Base-by-base conservation (phyloP, 2,113 vertebrate genomes). In the Actenoides hombroni region DNA sequence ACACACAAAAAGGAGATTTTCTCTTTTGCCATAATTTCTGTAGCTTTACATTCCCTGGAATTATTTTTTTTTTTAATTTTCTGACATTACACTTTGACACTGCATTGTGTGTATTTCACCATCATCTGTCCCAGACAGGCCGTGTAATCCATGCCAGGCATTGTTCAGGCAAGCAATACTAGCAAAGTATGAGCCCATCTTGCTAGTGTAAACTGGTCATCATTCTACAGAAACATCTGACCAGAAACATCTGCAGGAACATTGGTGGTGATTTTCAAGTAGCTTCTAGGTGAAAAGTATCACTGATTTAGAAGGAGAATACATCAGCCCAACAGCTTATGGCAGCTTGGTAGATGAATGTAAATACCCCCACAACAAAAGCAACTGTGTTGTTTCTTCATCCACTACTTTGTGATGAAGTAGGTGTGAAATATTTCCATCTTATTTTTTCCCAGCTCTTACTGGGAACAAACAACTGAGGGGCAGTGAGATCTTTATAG, bases 1-100 rank as follows among this genome's bases (percentile, higher is more conserved):
- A 94, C 94, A 91, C 91, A 67, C 69, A 82, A 61, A 93, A 96
- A 89, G 16, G 65, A 80, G 37, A 40, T 73, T 59, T 95, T 71
- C 10, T 73, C 89, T 94, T 70, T 54, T 37, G 26, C 29, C 44
- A 54, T 69, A 25, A 53, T 82, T 92, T 94, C 53, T 65, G 23
- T 86, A 71, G 60, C 51, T 84, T 90, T 83, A 70, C 35, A 12
- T 88, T 75, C 67, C 83, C 49, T 70, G 67, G 4, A 59, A 21
- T 90, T 51, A 3, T 42, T 28, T 9, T 61, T 64, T 94, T 92
- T 37, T 71, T 93, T 90, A 69, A 19, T 84, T 87, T 81, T 44
- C 64, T 90, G 46, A 59, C 69, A 49, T 96, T 77, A 31, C 57
- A 51, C 31, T 75, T 74, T 5, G 29, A 69, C 28, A 25, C 48